Conservation (phyloP, 2,113 vertebrate species). For the Penelope pileata region DNA sequence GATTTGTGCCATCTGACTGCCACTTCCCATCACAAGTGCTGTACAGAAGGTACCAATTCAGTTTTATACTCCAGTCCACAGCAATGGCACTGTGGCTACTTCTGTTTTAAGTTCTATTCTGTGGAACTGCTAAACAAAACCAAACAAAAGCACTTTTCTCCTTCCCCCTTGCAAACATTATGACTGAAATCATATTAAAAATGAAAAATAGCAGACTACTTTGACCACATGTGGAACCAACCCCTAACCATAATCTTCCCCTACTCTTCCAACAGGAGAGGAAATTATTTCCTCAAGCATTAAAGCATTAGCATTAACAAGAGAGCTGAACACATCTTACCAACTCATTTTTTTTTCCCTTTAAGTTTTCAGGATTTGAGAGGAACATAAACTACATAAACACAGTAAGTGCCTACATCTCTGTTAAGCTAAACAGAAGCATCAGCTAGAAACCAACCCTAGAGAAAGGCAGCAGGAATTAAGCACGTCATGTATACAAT, state of each 20-base stretch:
- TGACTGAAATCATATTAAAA: background rate
- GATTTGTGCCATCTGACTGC: background rate
- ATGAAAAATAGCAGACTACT: slow-evolving; percentile 20
- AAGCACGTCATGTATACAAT: accelerated
- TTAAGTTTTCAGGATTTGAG: background rate
- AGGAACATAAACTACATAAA: background rate
- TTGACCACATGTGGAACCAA: slow-evolving; percentile 34
- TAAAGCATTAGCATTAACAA: slow-evolving; percentile 1
- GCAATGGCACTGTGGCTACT: background rate
- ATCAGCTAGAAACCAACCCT: background rate
- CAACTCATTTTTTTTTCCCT: background rate
- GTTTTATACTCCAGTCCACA: background rate
- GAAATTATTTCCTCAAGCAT: slow-evolving; percentile 24
- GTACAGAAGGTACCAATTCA: background rate
- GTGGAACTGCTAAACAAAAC: background rate
- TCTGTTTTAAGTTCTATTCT: background rate
- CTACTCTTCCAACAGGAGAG: background rate
- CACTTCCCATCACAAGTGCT: background rate
- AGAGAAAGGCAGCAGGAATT: background rate
- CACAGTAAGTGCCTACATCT: background rate
- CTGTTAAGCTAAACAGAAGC: background rate
- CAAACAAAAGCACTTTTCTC: slow-evolving; percentile 6
- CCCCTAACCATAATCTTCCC: slow-evolving; percentile 58
- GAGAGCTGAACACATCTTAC: background rate
- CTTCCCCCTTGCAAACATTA: background rate